These are phyloP conservation scores for Campopleginae sp. DNA, from an alignment of 2,888 invertebrate species.

Conservation along the genomic window DNA sequence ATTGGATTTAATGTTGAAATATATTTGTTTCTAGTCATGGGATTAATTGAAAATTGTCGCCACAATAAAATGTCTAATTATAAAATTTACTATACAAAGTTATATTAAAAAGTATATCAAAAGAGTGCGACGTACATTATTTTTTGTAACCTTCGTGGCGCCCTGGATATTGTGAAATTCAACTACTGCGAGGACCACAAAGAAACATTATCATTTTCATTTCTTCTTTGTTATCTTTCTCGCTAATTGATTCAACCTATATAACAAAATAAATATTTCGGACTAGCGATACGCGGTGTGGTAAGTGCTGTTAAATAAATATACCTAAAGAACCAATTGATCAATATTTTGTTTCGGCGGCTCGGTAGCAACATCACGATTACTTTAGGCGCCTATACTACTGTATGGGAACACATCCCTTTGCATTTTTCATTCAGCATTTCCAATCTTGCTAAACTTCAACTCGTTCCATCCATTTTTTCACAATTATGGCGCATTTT, in stretches of 20 bases:
- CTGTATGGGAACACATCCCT: constrained; percentile 35
- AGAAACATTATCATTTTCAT: constrained; percentile 6
- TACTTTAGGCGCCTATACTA: constrained; percentile 32
- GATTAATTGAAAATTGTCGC: constrained; percentile 57
- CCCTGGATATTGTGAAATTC: constrained; percentile 57
- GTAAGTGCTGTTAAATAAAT: constrained; percentile 57
- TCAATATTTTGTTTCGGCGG: constrained; percentile 32
- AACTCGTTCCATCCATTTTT: constrained; percentile 20
- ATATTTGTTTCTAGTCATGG: constrained; percentile 57
- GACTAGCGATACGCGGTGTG: constrained; percentile 62
- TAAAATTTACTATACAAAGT: constrained; percentile 72
- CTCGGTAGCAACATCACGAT: constrained; percentile 28
- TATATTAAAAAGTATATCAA: constrained; percentile 73
- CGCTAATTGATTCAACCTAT: constrained; percentile 51
- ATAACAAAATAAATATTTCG: constrained; percentile 66
- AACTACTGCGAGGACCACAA: constrained; percentile 43
- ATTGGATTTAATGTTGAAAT: constrained; percentile 56
- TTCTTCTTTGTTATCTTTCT: constrained; percentile 6
- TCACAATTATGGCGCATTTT: not conserved
- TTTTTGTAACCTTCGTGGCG: constrained; percentile 61
- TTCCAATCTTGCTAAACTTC: constrained; percentile 42
- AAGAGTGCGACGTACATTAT: constrained; percentile 69
- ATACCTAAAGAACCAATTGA: constrained; percentile 38
- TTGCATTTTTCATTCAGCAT: constrained; percentile 51
- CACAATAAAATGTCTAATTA: constrained; percentile 66